Base-by-base conservation (phyloP, 2,888 invertebrate species). In the Noctua comes region DNA sequence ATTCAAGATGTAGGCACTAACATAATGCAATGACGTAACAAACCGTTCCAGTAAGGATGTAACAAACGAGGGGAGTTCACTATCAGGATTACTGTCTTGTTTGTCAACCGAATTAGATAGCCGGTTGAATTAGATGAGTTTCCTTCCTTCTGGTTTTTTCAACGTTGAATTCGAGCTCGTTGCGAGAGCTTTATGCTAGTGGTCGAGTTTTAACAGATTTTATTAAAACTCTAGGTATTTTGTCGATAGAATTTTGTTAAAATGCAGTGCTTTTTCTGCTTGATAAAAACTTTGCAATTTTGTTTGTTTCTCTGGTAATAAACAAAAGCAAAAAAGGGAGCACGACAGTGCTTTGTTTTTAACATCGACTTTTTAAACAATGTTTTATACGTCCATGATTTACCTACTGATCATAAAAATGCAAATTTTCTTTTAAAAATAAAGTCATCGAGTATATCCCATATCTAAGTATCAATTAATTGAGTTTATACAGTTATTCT, bases 71-170 rank as follows among this genome's bases (percentile, higher is more conserved):
- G 24, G 10, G 21, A 78, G 73, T 68, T 71, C 10, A 51, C 62
- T 78, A 10, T 68, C 62, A 54, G 24, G 48, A 68, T 73, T 69
- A 77, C 77, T 77, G n/a, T 59, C 51, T 68, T 70, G 66, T 82
- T 70, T 68, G 62, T 27, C 57, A 72, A 77, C 54, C 36, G 31
- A 70, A 70, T 73, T 62, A 54, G 16, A 24, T 64, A n/a, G 36
- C 36, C 46, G 27, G 46, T 54, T 70, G 73, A 73, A 69, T 57
- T 24, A 72, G 57, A 51, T 5, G 48, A 57, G 69, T 51, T 64
- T 36, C 36, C 36, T 68, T 46, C n/a, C 69, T 54, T 21, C 18
- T n/a, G 46, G 2, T 51, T 81, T 77, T 64, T 57, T 7, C 59
- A 66, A 21, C 24, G 24, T 64, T 6, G 27, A 51, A 27, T 77